phyloP scores from a whole-genome alignment of 2,797 vertebrate species.

The Delichon dasypus region DNA sequence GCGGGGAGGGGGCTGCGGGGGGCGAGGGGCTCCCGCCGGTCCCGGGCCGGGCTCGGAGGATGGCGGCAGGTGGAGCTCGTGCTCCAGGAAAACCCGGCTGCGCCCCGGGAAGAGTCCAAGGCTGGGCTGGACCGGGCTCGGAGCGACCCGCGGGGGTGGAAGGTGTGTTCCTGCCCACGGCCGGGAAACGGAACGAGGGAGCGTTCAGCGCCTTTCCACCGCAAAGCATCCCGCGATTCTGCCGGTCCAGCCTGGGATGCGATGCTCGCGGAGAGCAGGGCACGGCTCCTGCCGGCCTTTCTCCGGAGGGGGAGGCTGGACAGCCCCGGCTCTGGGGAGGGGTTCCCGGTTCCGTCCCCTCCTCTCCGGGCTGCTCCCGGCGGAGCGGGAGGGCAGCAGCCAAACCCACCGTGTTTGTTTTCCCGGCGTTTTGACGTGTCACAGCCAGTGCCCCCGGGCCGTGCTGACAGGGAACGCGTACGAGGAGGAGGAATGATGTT shows the following conservation, averaged over 20 bases:
- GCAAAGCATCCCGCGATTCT: rapidly evolving
- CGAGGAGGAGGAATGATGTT: background rate
- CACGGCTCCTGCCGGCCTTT: rapidly evolving
- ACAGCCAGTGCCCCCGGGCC: background rate
- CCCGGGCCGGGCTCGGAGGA: background rate
- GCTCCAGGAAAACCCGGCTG: background rate
- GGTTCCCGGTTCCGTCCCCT: background rate
- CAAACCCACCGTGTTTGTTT: rapidly evolving
- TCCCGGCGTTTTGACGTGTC: background rate
- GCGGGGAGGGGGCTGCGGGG: background rate
- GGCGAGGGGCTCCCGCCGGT: background rate
- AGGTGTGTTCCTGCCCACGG: rapidly evolving
- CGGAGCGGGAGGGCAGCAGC: background rate
- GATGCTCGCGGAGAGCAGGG: rapidly evolving
- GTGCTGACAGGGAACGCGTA: background rate
- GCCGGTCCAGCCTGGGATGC: background rate
- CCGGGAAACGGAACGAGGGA: background rate
- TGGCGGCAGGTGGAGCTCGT: slow-evolving; percentile 50
- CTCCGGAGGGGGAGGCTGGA: background rate
- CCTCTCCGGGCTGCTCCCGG: background rate
- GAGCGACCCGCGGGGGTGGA: rapidly evolving
- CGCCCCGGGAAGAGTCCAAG: background rate
- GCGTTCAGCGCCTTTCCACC: background rate
- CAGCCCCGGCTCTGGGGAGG: no score
- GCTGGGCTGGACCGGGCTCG: background rate